phyloP scores from a whole-genome alignment of 2,113 vertebrate genomes.

The Cervus canadensis region DNA sequence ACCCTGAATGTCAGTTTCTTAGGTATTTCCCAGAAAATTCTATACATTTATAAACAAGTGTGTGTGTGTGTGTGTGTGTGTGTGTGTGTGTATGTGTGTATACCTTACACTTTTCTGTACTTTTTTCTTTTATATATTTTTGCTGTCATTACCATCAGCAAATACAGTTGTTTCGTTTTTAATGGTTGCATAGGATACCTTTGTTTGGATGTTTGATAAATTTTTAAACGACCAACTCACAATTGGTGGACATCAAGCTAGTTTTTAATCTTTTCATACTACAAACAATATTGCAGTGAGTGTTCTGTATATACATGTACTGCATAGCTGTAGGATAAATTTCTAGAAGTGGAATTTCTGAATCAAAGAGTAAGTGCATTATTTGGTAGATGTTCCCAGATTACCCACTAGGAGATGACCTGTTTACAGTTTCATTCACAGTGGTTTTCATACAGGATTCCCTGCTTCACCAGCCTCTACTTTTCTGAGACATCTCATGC shows the following conservation, averaged over 20 bases:
- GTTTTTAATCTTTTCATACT: slow-evolving; percentile 20
- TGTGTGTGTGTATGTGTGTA: background rate
- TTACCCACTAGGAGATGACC: background rate
- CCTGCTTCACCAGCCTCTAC: background rate
- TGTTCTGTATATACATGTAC: background rate
- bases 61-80: background rate
- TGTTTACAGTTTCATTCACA: background rate
- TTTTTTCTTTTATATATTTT: background rate
- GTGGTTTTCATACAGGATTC: background rate
- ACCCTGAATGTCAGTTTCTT: background rate
- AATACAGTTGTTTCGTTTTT: background rate
- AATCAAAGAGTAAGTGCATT: background rate
- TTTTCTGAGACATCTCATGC: background rate
- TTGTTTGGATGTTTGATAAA: background rate
- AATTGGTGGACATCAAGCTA: background rate
- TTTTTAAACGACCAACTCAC: background rate
- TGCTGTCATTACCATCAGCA: background rate
- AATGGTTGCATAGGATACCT: background rate
- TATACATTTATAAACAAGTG: background rate
- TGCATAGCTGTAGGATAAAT: background rate
- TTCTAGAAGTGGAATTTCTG: background rate
- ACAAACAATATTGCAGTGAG: background rate
- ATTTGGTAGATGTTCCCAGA: background rate
- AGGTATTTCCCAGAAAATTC: background rate
- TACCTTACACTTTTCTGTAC: background rate